A percentile compares a stretch with the other conserved stretches of the same genome.
Evolutionary conservation across 2,888 invertebrate genomes (phyloP).

Genomic region (Nephrotoma guestfalica): DNA sequence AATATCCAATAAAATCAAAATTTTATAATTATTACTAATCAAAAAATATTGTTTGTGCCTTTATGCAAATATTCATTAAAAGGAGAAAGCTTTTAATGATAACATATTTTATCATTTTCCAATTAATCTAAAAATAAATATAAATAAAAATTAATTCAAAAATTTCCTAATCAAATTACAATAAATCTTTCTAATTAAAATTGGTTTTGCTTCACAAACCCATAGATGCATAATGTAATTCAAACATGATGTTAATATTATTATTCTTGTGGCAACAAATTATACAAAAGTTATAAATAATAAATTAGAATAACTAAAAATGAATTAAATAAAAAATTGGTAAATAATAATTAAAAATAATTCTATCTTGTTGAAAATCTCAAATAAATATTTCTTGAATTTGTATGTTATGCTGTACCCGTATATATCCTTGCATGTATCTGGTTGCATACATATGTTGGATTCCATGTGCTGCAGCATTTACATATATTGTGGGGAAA

Average conservation of each 20-base stretch:
- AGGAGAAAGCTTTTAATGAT: too few species aligned
- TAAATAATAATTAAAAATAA: background rate
- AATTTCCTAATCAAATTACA: background rate
- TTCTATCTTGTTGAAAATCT: background rate
- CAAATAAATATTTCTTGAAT: background rate
- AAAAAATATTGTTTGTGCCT: too few species aligned
- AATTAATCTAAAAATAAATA: background rate
- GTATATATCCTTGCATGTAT: background rate
- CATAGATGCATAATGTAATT: background rate
- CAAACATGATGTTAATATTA: background rate
- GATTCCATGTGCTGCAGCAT: background rate
- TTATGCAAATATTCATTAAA: too few species aligned
- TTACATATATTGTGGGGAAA: background rate
- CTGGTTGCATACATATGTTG: background rate
- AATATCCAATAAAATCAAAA: too few species aligned
- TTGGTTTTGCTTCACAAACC: background rate
- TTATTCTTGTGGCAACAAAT: background rate
- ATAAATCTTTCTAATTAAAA: background rate
- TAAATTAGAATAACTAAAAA: background rate
- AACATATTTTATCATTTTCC: background rate
- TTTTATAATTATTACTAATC: too few species aligned
- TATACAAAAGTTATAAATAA: background rate
- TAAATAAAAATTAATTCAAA: background rate
- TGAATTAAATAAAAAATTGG: background rate
- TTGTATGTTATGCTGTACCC: background rate